Conservation (phyloP, 2,113 vertebrate species). For the Noturus placidus region DNA sequence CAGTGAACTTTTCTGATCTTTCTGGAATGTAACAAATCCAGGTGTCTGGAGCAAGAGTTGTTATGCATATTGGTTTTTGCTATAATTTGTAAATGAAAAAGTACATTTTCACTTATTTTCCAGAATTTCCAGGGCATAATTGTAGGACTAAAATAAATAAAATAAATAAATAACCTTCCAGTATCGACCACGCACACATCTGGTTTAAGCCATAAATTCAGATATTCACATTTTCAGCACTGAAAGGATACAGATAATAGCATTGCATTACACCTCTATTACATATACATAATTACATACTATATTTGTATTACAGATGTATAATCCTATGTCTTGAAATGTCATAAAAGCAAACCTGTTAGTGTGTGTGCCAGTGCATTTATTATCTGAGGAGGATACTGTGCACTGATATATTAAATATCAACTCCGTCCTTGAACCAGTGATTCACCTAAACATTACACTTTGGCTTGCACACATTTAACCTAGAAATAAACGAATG, state of each 20-base stretch:
- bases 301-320: neutral
- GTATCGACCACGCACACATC: neutral
- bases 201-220: neutral
- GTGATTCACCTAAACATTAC: constrained; percentile 21
- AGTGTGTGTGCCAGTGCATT: neutral
- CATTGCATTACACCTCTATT: neutral
- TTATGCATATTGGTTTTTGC: neutral
- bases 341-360: neutral
- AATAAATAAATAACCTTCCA: neutral
- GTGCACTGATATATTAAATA: constrained; percentile 42
- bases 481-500: neutral
- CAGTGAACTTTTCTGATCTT: neutral
- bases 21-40: neutral
- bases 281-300: neutral
- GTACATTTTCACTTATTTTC: neutral
- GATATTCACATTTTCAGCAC: neutral
- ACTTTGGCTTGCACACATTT: neutral
- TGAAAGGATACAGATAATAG: neutral
- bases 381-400: neutral
- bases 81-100: neutral
- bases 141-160: neutral
- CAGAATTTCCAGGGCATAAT: neutral
- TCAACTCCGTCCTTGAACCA: constrained; percentile 34
- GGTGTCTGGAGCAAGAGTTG: neutral
- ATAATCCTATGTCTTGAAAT: neutral